phyloP scores from a whole-genome alignment of 2,888 invertebrate genomes.

The Apamea epomidion region DNA sequence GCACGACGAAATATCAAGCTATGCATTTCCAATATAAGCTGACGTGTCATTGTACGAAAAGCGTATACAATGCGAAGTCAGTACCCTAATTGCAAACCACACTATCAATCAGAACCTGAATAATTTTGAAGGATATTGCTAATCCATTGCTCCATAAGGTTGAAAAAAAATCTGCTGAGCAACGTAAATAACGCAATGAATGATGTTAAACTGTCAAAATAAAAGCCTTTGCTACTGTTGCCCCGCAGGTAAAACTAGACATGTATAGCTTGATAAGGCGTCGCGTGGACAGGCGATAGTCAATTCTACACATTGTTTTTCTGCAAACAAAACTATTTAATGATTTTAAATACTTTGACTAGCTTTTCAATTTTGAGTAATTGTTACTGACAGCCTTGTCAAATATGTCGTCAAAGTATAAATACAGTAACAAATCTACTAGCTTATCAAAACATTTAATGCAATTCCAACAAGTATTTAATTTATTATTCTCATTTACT shows the following conservation, averaged over 20 bases:
- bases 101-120: too few relatives aligned
- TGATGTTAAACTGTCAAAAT: too few relatives aligned
- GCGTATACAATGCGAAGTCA: neutral
- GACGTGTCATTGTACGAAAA: neutral
- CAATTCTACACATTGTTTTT: conserved; percentile 1
- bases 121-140: too few relatives aligned
- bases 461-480: neutral
- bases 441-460: neutral
- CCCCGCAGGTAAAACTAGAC: neutral
- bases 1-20: neutral
- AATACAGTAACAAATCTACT: neutral
- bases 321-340: neutral
- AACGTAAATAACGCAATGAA: too few relatives aligned
- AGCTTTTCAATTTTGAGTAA: neutral
- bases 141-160: too few relatives aligned
- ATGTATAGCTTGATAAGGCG: neutral
- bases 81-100: too few relatives aligned
- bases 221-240: too few relatives aligned
- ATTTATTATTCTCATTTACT: neutral
- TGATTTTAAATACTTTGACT: neutral
- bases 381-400: neutral
- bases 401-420: neutral
- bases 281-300: neutral
- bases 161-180: too few relatives aligned
- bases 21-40: neutral